phyloP scores from a whole-genome alignment of 2,797 vertebrate species.

The Chelonia mydas region DNA sequence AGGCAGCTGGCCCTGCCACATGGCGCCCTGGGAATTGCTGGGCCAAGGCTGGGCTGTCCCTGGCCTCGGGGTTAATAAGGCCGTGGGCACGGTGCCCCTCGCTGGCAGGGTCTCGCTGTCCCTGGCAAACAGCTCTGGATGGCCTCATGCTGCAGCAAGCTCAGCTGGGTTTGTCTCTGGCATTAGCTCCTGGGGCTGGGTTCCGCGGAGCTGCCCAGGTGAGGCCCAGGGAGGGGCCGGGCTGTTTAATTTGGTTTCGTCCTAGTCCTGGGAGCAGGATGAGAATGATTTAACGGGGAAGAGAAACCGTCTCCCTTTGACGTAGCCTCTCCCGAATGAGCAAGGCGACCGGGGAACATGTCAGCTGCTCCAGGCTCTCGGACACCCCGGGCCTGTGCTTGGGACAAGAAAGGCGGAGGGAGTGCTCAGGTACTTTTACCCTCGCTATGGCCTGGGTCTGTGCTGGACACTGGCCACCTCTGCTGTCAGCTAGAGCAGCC shows the following conservation, averaged over 20 bases:
- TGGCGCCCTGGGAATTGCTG: background rate
- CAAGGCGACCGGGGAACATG: background rate
- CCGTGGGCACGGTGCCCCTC: background rate
- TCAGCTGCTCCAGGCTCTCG: background rate
- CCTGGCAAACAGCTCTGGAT: background rate
- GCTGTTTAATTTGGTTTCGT: background rate
- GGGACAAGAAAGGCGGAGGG: background rate
- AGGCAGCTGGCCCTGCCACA: background rate
- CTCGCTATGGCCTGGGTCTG: background rate
- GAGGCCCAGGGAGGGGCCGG: background rate
- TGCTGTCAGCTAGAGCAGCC: background rate
- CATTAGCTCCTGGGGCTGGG: background rate
- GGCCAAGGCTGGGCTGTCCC: background rate
- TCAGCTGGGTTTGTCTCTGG: background rate
- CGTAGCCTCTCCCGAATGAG: background rate
- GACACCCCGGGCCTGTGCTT: background rate
- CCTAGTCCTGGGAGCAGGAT: background rate
- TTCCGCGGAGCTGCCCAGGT: background rate
- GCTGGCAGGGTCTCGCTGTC: background rate
- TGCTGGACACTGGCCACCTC: background rate
- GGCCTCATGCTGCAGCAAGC: background rate
- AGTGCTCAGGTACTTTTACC: background rate
- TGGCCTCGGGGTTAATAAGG: background rate
- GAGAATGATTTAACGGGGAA: background rate
- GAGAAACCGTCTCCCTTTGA: too few species aligned